Conservation (phyloP, 2,113 vertebrate species). For the Oreochromis spilurus region DNA sequence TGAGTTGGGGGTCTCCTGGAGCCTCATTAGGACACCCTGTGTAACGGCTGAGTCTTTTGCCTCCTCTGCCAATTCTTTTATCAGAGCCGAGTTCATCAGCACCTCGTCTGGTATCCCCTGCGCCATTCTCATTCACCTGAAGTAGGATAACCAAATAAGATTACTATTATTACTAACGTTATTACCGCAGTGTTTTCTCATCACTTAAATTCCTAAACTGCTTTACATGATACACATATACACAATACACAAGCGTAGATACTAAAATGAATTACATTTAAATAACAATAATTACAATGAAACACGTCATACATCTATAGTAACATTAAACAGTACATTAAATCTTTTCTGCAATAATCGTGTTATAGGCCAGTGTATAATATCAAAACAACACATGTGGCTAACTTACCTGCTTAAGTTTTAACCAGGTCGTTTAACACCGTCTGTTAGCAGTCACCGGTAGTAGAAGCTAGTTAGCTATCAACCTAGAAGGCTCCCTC, state of each 20-base stretch:
- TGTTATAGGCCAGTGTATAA: neutral
- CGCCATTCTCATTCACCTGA: constrained; percentile 55
- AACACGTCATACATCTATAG: neutral
- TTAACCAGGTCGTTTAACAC: neutral
- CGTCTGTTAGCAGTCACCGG: neutral
- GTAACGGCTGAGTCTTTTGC: constrained; percentile 84
- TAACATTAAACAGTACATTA: neutral
- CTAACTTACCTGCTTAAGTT: neutral
- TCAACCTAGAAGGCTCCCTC: neutral
- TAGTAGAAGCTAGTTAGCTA: neutral
- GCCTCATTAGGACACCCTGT: constrained; percentile 83
- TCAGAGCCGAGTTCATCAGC: constrained; percentile 62
- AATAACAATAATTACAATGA: neutral
- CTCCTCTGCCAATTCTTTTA: constrained; percentile 66
- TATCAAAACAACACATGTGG: neutral
- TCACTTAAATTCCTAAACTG: neutral
- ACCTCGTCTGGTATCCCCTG: constrained; percentile 55
- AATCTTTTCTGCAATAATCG: neutral
- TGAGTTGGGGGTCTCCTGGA: constrained; percentile 74
- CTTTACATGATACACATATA: neutral
- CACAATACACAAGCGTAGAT: neutral
- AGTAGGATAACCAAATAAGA: neutral
- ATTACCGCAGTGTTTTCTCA: neutral
- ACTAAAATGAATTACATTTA: neutral
- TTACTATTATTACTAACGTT: fast-evolving